A percentile compares a stretch with the other conserved stretches of the same genome.
phyloP scores from a whole-genome alignment of 1,140 invertebrate genomes.

The Bombyx mandarina region DNA sequence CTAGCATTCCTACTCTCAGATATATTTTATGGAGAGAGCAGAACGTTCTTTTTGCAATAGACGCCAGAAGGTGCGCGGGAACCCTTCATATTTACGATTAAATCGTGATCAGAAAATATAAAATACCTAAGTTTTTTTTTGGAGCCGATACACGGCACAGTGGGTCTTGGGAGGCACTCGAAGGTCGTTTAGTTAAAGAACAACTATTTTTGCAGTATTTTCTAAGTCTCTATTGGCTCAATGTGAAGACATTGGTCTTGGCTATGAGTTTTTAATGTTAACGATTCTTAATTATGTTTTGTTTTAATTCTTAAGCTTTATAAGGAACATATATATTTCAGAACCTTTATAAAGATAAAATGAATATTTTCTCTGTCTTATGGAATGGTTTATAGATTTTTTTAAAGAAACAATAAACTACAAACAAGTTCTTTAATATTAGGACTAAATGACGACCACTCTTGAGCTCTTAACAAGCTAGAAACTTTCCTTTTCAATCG shows the following conservation, averaged over 20 bases:
- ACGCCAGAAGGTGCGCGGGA: slow-evolving; percentile 54
- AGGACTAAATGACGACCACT: too few relatives aligned
- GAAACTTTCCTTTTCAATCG: too few relatives aligned
- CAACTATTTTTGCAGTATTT: slow-evolving; percentile 7
- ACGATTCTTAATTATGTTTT: too few relatives aligned
- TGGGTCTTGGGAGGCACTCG: background rate
- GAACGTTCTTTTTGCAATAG: slow-evolving; percentile 62
- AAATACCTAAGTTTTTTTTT: slow-evolving; percentile 49
- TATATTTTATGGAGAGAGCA: slow-evolving; percentile 60
- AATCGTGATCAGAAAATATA: slow-evolving; percentile 62
- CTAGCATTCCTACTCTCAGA: slow-evolving; percentile 11
- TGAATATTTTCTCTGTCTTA: too few relatives aligned
- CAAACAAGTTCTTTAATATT: too few relatives aligned
- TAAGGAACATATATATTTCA: background rate
- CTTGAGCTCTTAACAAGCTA: too few relatives aligned
- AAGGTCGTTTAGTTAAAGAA: slow-evolving; percentile 4
- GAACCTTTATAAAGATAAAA: too few relatives aligned
- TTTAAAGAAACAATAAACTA: too few relatives aligned
- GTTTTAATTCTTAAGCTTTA: background rate
- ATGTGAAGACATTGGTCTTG: too few relatives aligned
- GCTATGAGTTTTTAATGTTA: too few relatives aligned
- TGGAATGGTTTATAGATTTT: too few relatives aligned
- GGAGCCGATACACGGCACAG: slow-evolving; percentile 26
- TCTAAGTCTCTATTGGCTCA: too few relatives aligned
- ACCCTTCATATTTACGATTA: slow-evolving; percentile 67